Evolutionary conservation across 2,797 vertebrate species (phyloP).

Genomic region (Molossus molossus): DNA sequence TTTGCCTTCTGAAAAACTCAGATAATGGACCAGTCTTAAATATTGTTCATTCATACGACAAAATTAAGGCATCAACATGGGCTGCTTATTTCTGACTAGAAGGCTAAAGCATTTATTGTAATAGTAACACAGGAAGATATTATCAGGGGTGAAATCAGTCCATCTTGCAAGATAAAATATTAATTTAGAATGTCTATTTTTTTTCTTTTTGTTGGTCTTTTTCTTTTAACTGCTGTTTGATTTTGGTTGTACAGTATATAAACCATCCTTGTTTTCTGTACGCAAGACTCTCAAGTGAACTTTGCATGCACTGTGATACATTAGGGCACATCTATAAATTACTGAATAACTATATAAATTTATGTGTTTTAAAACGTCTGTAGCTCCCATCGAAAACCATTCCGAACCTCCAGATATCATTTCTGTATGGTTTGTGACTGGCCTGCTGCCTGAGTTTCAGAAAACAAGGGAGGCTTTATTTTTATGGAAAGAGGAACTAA

Average conservation of each 20-base stretch:
- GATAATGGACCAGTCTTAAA: slow-evolving; percentile 93
- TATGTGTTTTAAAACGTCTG: slow-evolving; percentile 88
- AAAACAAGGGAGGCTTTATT: slow-evolving; percentile 88
- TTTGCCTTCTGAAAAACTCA: slow-evolving; percentile 93
- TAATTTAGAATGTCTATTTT: slow-evolving; percentile 72
- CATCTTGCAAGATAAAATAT: slow-evolving; percentile 83
- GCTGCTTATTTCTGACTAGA: slow-evolving; percentile 78
- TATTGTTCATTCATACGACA: slow-evolving; percentile 87
- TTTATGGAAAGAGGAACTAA: slow-evolving; percentile 88
- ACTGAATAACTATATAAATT: slow-evolving; percentile 88
- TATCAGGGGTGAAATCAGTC: slow-evolving; percentile 83
- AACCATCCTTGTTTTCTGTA: slow-evolving; percentile 83
- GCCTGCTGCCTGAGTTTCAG: slow-evolving; percentile 91
- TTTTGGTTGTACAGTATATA: slow-evolving; percentile 86
- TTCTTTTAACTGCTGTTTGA: slow-evolving; percentile 78
- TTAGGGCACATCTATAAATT: slow-evolving; percentile 89
- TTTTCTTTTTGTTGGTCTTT: slow-evolving; percentile 67
- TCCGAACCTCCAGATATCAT: slow-evolving; percentile 87
- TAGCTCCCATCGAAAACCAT: slow-evolving; percentile 89
- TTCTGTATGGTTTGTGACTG: slow-evolving; percentile 89
- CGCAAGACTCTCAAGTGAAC: slow-evolving; percentile 84
- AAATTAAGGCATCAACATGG: slow-evolving; percentile 83
- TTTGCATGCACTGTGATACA: slow-evolving; percentile 90
- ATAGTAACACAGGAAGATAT: slow-evolving; percentile 74
- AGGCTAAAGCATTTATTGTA: slow-evolving; percentile 67